These are phyloP conservation scores for Amblyteles armatorius DNA, from an alignment of 2,888 invertebrate genomes.

Conservation along the genomic window DNA sequence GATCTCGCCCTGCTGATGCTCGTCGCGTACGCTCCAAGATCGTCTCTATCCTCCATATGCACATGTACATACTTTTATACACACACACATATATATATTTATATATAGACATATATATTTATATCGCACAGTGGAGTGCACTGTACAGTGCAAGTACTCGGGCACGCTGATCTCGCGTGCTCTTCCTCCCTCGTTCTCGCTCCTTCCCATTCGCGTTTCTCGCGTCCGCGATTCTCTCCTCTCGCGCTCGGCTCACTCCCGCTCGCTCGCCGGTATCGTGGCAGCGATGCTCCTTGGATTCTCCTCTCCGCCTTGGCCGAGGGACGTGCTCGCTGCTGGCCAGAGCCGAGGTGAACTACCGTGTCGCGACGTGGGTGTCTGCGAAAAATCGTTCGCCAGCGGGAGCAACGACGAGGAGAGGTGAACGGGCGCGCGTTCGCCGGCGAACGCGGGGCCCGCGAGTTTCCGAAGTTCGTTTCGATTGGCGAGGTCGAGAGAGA, in stretches of 20 bases:
- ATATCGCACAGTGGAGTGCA: conserved; percentile 4
- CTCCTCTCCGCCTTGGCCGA: conserved; percentile 13
- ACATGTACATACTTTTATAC: neutral
- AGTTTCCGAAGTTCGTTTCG: neutral
- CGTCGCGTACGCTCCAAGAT: conserved; percentile 61
- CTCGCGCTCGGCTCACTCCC: conserved; percentile 3
- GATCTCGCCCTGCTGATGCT: conserved; percentile 55
- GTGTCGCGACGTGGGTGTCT: conserved; percentile 62
- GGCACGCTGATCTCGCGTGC: conserved; percentile 33
- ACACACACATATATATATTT: too few relatives aligned
- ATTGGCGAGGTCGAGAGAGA: neutral
- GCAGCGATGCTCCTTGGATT: conserved; percentile 29
- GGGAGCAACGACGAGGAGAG: conserved; percentile 15
- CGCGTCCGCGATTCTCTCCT: conserved; percentile 3
- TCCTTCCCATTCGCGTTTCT: conserved; percentile 29
- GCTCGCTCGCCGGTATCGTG: conserved; percentile 54
- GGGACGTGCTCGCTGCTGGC: conserved; percentile 57
- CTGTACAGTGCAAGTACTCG: conserved; percentile 42
- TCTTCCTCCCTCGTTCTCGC: conserved; percentile 49
- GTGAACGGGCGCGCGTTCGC: conserved; percentile 15
- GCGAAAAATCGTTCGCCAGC: conserved; percentile 55
- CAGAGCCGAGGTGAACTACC: conserved; percentile 64
- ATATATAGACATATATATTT: conserved; percentile 11
- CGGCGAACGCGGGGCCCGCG: conserved; percentile 46
- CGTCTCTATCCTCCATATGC: conserved; percentile 46